Evolutionary conservation across 2,797 vertebrate genomes (phyloP).

Genomic region (Pelochelys cantorii): DNA sequence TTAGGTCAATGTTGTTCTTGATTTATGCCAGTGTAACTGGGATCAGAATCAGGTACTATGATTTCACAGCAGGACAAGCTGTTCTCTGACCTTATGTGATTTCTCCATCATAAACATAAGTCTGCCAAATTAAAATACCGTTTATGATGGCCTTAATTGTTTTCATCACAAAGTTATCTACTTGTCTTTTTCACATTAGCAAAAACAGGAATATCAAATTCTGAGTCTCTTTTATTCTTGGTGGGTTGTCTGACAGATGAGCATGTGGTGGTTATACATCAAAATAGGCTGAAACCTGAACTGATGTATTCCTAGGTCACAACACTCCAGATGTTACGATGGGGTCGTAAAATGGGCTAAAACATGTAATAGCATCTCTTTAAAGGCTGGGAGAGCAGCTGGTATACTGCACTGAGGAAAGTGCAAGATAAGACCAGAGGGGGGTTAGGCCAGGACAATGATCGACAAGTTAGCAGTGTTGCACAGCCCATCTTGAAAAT

Average conservation of each 20-base stretch:
- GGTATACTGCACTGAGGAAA: neutral
- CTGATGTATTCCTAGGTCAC: neutral
- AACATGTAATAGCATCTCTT: neutral
- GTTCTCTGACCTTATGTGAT: too few relatives aligned
- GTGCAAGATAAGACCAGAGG: neutral
- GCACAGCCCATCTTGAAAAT: neutral
- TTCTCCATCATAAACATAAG: neutral
- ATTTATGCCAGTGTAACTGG: neutral
- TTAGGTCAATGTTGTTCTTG: neutral
- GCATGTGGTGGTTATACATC: neutral
- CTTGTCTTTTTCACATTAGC: neutral
- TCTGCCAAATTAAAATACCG: neutral
- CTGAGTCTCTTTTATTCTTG: neutral
- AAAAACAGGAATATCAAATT: neutral
- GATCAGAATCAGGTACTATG: neutral
- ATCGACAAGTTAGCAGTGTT: neutral
- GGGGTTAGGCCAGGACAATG: neutral
- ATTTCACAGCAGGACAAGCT: neutral
- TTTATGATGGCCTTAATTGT: neutral
- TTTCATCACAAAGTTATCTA: neutral
- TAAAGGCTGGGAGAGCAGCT: neutral
- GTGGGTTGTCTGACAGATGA: neutral
- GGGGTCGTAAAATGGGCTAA: neutral
- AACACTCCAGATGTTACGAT: neutral
- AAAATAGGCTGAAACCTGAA: neutral